A percentile compares a stretch with the other conserved stretches of the same genome.
Evolutionary conservation across 2,113 vertebrate genomes (phyloP).

Genomic region (Percopsis transmontana): DNA sequence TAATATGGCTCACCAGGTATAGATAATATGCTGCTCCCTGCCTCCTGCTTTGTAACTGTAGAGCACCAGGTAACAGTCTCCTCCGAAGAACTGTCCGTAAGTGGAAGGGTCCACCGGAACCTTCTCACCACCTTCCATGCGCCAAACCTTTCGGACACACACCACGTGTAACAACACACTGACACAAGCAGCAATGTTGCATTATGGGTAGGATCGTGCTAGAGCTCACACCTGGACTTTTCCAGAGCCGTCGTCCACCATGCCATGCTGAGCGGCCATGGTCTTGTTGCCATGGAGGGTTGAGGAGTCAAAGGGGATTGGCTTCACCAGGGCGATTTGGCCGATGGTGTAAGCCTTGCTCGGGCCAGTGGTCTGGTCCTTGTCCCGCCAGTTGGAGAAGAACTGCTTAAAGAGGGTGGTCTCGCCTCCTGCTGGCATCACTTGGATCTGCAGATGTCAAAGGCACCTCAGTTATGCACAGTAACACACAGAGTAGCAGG

Average conservation of each 20-base stretch:
- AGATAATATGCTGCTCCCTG: slow-evolving; percentile 73
- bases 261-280: slow-evolving; percentile 79
- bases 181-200: not conserved
- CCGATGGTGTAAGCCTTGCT: slow-evolving; percentile 59
- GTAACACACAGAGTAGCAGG: not conserved
- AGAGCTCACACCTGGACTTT: slow-evolving; percentile 65
- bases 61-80: slow-evolving; percentile 79
- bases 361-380: slow-evolving; percentile 66
- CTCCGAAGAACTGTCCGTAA: slow-evolving; percentile 78
- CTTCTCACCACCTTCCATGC: slow-evolving; percentile 68
- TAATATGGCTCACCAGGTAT: slow-evolving; percentile 80
- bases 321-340: slow-evolving; percentile 61
- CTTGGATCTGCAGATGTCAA: slow-evolving; percentile 58
- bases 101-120: slow-evolving; percentile 59
- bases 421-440: slow-evolving; percentile 72
- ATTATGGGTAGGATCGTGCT: not conserved
- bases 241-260: slow-evolving; percentile 79
- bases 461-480: not conserved
- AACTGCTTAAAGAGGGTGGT: slow-evolving; percentile 77
- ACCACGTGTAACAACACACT: not conserved
- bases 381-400: slow-evolving; percentile 78
- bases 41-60: slow-evolving; percentile 67
- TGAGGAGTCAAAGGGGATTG: slow-evolving; percentile 74
- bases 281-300: slow-evolving; percentile 60
- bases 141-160: slow-evolving; percentile 73